Evolutionary conservation across 2,797 vertebrate genomes (phyloP).

Genomic region (Onychomys torridus): DNA sequence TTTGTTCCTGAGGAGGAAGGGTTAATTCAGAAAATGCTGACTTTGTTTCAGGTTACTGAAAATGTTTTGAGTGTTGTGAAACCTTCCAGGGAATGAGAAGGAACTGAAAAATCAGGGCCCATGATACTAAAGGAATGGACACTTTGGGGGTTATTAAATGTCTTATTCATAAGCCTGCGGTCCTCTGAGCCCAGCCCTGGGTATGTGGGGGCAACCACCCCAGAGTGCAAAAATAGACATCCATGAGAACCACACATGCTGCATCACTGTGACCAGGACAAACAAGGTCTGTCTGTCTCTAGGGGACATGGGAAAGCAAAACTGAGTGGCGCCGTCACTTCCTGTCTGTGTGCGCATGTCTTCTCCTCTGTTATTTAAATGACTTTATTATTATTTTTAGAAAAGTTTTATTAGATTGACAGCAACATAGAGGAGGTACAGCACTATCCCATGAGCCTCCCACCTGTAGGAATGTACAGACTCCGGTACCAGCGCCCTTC

Average conservation of each 20-base stretch:
- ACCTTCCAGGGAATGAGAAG: background rate
- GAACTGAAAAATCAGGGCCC: background rate
- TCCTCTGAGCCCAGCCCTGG: background rate
- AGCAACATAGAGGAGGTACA: background rate
- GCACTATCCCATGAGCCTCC: background rate
- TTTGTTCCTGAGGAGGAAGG: background rate
- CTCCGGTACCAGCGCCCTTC: background rate
- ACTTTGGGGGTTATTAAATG: background rate
- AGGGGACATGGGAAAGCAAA: background rate
- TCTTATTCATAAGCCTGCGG: background rate
- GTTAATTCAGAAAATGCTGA: background rate
- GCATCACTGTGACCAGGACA: background rate
- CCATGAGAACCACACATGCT: background rate
- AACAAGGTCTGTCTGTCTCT: slow-evolving; percentile 32
- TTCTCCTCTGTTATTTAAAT: background rate
- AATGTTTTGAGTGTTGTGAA: slow-evolving; percentile 17
- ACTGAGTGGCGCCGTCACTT: background rate
- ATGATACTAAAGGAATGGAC: background rate
- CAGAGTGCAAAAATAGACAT: background rate
- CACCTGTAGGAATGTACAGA: no score
- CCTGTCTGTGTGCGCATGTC: background rate
- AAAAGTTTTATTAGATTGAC: slow-evolving; percentile 38
- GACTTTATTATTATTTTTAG: background rate
- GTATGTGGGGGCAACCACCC: background rate
- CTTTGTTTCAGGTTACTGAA: background rate